Conservation (phyloP, 1,140 invertebrate species). For the Drosophila melanica region DNA sequence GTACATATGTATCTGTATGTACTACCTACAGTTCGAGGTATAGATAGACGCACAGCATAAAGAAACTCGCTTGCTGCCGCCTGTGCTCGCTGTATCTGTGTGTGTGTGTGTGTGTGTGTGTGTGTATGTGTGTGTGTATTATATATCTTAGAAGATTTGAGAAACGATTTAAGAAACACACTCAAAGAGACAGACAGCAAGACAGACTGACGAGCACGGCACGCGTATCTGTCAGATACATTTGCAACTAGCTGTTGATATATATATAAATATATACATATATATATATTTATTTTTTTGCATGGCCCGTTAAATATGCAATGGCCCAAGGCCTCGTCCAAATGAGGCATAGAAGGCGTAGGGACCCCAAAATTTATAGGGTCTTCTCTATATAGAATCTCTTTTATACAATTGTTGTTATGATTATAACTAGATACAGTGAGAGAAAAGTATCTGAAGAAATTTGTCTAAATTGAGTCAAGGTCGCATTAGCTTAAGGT, state of each 20-base stretch:
- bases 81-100: not conserved
- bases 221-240: slow-evolving; percentile 74
- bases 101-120: not conserved
- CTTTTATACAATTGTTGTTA: slow-evolving; percentile 4
- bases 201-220: slow-evolving; percentile 26
- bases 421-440: too few relatives aligned
- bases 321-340: slow-evolving; percentile 53
- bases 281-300: slow-evolving; percentile 33
- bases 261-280: slow-evolving; percentile 9
- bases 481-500: too few relatives aligned
- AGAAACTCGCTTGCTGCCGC: slow-evolving; percentile 37
- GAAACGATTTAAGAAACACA: slow-evolving; percentile 42
- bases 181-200: not conserved
- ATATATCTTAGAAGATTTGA: slow-evolving; percentile 50
- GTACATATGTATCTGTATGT: slow-evolving; percentile 23
- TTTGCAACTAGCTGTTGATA: slow-evolving; percentile 26
- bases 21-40: slow-evolving; percentile 35
- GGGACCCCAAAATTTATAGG: not conserved
- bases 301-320: slow-evolving; percentile 64
- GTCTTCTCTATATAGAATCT: not conserved
- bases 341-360: slow-evolving; percentile 30
- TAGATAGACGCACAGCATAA: slow-evolving; percentile 48
- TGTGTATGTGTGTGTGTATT: not conserved
- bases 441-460: too few relatives aligned
- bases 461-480: too few relatives aligned